Evolutionary conservation across 1,140 invertebrate genomes (phyloP).

Genomic region (Glomeris maerens): DNA sequence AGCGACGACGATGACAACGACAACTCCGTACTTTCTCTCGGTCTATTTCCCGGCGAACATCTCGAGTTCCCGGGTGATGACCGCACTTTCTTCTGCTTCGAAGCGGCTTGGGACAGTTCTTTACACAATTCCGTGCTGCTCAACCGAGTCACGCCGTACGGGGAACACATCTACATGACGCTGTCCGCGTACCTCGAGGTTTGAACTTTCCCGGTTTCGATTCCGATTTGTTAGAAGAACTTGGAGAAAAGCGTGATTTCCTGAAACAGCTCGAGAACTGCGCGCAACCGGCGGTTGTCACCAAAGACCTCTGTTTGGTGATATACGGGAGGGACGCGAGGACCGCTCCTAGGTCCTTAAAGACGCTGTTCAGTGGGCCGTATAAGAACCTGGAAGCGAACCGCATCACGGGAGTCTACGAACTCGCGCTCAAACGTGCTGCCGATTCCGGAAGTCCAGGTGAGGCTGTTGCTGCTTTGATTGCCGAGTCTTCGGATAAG

Average conservation of each 20-base stretch:
- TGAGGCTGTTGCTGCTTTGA: no score
- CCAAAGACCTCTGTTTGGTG: conserved; percentile 94
- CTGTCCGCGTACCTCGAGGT: conserved; percentile 97
- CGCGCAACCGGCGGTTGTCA: conserved; percentile 89
- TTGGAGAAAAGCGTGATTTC: conserved; percentile 3
- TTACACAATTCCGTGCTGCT: conserved; percentile 90
- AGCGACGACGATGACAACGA: conserved; percentile 79
- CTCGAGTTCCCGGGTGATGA: conserved; percentile 83
- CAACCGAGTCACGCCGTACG: conserved; percentile 87
- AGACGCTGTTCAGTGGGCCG: conserved; percentile 77
- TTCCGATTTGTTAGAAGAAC: no score
- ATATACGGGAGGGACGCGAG: conserved; percentile 92
- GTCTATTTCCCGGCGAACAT: conserved; percentile 91
- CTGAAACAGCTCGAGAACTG: conserved; percentile 87
- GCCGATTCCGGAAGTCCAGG: conserved; percentile 73
- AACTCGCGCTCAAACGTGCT: conserved; percentile 73
- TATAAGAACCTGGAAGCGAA: conserved; percentile 81
- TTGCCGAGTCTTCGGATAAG: no score
- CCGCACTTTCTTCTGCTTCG: conserved; percentile 85
- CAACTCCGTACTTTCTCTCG: conserved; percentile 85
- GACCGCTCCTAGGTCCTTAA: conserved; percentile 65
- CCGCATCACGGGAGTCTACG: conserved; percentile 89
- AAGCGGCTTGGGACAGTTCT: conserved; percentile 98
- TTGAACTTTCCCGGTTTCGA: no score
- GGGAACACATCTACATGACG: conserved; percentile 96